phyloP scores from a whole-genome alignment of 2,888 invertebrate genomes.

The Drosophila algonquin region DNA sequence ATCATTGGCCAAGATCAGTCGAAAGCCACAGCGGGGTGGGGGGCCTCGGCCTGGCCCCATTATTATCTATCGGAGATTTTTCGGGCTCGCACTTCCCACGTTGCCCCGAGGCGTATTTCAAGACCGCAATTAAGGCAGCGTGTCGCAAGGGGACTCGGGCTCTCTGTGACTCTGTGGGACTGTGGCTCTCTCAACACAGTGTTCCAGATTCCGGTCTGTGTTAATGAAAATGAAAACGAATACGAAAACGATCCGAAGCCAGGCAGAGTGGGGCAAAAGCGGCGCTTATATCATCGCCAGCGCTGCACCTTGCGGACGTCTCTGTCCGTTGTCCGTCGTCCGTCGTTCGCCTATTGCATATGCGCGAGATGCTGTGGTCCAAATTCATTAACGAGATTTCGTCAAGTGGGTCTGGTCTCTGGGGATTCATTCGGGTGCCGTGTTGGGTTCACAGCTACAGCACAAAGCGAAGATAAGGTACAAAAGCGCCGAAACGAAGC shows the following conservation, averaged over 20 bases:
- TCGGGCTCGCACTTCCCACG: conserved; percentile 38
- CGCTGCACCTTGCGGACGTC: conserved; percentile 47
- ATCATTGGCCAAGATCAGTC: conserved; percentile 25
- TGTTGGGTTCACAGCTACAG: conserved; percentile 37
- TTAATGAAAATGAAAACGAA: conserved; percentile 65
- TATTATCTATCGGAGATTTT: conserved; percentile 22
- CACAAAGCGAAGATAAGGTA: conserved; percentile 28
- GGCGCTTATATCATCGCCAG: conserved; percentile 62
- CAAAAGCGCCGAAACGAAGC: conserved; percentile 56
- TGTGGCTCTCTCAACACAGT: background rate
- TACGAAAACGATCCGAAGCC: background rate
- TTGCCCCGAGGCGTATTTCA: conserved; percentile 23
- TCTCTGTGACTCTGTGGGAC: too few species aligned
- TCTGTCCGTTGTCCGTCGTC: background rate
- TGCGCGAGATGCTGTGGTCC: conserved; percentile 53
- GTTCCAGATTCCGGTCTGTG: conserved; percentile 56
- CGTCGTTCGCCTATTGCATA: conserved; percentile 8
- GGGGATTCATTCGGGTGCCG: conserved; percentile 49
- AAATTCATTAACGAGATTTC: conserved; percentile 81
- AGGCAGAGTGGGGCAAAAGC: conserved; percentile 24
- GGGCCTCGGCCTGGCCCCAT: background rate
- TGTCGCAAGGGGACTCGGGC: conserved; percentile 13
- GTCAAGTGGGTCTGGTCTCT: conserved; percentile 56
- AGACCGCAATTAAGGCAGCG: conserved; percentile 29
- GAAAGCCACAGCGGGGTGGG: background rate